Base-by-base conservation (phyloP, 2,113 vertebrate species). In the Sphyrna mokarran region DNA sequence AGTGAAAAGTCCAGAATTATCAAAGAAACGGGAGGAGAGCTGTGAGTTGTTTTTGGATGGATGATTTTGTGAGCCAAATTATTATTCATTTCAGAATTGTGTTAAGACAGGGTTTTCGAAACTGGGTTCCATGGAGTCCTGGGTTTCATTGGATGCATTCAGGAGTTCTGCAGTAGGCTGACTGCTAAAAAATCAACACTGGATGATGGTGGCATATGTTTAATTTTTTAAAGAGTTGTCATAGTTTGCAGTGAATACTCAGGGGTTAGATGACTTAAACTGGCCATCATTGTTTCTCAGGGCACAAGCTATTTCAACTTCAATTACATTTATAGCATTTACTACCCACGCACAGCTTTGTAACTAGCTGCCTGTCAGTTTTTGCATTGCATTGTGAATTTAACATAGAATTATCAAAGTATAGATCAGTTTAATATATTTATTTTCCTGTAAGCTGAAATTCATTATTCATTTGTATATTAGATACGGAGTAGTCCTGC, bases 401-500 rank as follows among this genome's bases (percentile, higher is more conserved):
- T 48, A 72, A 54, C 10, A 26, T 10, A 48, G 13, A 87, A 87
- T 54, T 72, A 72, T 72, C 2, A 26, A 72, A 43, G 40, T 70
- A 29, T 70, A 76, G 43, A 8, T 54, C 40, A 14, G 61, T 94
- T 8, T 94, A n/a, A 94, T 1, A 69, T 54, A 54, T 29, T 29
- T 43, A 69, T 76, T 61, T 33, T 29, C 29, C 7, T 54, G 40
- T 26, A 72, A 9, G 43, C 70, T 72, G 94, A 43, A 48, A 14
- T 72, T 94, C n/a, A 94, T 66, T 94, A 22, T 26, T 26, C 43
- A 40, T 78, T 11, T 87, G 43, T 91, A 80, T 83, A 20, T 83
- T 97, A 99, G 99, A 20, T 99, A 99, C 4, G 99, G 99, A 0
- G 99, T 99, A 0, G 99, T 99, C 94, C 97, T 99, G 96, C 98